These are phyloP conservation scores for Orycteropus afer DNA, from an alignment of 2,113 vertebrate genomes.

Conservation along the genomic window DNA sequence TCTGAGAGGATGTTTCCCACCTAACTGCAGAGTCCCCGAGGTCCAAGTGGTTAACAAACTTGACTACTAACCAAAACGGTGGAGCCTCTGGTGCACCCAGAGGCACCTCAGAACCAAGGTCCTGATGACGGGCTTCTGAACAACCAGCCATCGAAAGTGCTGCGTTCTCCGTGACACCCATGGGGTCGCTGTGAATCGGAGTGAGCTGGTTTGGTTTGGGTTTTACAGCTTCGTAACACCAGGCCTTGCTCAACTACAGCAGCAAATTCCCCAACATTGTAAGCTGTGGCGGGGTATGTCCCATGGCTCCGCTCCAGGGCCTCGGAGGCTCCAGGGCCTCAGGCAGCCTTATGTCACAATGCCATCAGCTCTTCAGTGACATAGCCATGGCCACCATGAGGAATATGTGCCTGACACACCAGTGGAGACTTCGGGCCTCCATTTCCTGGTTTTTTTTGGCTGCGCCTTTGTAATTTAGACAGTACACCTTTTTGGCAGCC, in stretches of 20 bases:
- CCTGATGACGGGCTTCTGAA: too few species aligned
- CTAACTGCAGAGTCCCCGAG: too few species aligned
- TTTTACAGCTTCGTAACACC: not conserved
- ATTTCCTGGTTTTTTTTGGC: too few species aligned
- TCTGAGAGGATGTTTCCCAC: not conserved
- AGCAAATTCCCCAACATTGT: not conserved
- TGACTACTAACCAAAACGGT: too few species aligned
- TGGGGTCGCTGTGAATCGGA: too few species aligned
- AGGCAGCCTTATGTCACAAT: not conserved
- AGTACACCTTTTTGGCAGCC: rapidly evolving
- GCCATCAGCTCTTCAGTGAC: not conserved
- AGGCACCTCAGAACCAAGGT: too few species aligned
- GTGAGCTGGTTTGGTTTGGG: not conserved
- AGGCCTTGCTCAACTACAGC: not conserved
- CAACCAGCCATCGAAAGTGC: too few species aligned
- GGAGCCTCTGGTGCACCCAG: too few species aligned
- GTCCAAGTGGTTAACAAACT: too few species aligned
- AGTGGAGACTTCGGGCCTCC: not conserved
- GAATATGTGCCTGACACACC: too few species aligned
- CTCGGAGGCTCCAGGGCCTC: rapidly evolving
- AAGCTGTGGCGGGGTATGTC: not conserved
- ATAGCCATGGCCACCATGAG: too few species aligned
- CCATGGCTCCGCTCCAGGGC: not conserved
- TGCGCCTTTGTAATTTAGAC: not conserved
- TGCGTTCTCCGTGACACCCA: too few species aligned